Conservation (phyloP, 2,113 vertebrate species). For the Sceloporus undulatus region DNA sequence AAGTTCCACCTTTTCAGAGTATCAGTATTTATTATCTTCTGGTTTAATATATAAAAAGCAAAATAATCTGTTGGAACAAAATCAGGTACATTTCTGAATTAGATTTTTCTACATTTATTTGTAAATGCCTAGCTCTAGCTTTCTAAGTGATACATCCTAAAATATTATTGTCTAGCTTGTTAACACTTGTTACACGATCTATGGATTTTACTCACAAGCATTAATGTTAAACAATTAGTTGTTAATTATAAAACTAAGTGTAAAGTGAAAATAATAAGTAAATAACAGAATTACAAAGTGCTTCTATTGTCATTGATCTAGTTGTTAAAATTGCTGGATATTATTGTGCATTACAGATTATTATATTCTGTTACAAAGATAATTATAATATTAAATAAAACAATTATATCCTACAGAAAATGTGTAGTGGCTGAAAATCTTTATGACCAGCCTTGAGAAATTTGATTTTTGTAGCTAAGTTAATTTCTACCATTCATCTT, state of each 20-base stretch:
- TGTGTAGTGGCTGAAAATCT: neutral
- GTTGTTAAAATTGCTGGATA: neutral
- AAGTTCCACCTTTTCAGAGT: constrained; percentile 11
- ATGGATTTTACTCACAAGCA: neutral
- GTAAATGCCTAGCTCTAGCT: neutral
- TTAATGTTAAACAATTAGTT: neutral
- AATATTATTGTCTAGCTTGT: neutral
- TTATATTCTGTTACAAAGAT: neutral
- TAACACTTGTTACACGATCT: neutral
- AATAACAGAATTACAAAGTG: neutral
- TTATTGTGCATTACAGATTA: neutral
- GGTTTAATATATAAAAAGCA: neutral
- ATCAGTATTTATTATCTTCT: neutral
- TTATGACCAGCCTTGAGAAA: neutral
- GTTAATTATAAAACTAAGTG: neutral
- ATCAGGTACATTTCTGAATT: neutral
- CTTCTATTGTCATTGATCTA: neutral
- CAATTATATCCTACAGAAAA: neutral
- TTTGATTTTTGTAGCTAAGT: neutral
- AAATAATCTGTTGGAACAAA: neutral
- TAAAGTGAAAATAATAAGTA: neutral
- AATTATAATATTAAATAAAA: neutral
- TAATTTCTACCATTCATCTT: neutral
- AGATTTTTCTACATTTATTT: neutral
- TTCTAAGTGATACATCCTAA: neutral